phyloP scores from a whole-genome alignment of 1,140 invertebrate genomes.

The Orius laevigatus region DNA sequence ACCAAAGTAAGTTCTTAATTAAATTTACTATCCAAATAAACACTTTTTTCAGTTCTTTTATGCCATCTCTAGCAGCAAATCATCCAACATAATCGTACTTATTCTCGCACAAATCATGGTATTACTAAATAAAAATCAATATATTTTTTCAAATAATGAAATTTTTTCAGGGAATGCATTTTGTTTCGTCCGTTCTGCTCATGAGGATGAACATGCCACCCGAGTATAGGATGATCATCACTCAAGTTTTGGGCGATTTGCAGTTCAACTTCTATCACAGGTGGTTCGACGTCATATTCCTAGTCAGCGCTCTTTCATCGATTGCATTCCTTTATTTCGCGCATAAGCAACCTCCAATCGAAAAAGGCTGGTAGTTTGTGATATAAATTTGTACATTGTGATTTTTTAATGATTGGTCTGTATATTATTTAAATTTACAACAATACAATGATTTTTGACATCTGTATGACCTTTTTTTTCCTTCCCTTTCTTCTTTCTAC shows the following conservation, averaged over 20 bases:
- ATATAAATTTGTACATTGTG: no score
- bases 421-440: no score
- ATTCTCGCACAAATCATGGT: constrained; percentile 96
- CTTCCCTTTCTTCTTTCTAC: no score
- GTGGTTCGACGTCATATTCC: constrained; percentile 99
- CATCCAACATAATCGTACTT: constrained; percentile 95
- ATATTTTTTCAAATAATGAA: constrained; percentile 1
- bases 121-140: constrained; percentile 21
- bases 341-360: constrained; percentile 59
- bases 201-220: constrained; percentile 99
- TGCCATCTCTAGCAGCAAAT: constrained; percentile 98
- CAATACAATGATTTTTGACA: no score
- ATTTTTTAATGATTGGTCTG: no score
- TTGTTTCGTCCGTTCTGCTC: constrained; percentile 91
- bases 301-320: constrained; percentile 89
- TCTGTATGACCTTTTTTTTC: no score
- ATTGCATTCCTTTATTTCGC: constrained; percentile 91
- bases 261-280: constrained; percentile 99
- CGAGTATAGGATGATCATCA: constrained; percentile 94
- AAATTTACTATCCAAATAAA: no score
- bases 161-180: constrained; percentile 86
- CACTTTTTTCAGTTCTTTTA: constrained; percentile 83
- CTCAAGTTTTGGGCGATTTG: constrained; percentile 90
- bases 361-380: constrained; percentile 20
- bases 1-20: constrained; percentile 59